A percentile compares a stretch with the other conserved stretches of the same genome.
phyloP scores from a whole-genome alignment of 1,140 invertebrate genomes.

The Agrilus planipennis region DNA sequence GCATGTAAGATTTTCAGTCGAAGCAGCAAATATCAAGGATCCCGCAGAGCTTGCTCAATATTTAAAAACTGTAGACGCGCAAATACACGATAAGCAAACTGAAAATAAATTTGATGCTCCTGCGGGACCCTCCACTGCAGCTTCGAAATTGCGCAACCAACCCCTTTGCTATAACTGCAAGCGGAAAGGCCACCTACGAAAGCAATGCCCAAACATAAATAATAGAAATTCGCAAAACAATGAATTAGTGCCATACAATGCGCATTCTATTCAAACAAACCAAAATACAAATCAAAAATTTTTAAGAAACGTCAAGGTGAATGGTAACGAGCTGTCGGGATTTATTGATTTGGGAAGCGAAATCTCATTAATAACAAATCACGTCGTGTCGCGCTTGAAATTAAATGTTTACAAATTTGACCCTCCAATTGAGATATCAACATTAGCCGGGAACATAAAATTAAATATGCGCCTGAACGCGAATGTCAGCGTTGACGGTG shows the following conservation, averaged over 20 bases:
- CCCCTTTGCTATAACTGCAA: no score
- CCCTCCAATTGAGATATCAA: background rate
- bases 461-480: background rate
- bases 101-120: no score
- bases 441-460: background rate
- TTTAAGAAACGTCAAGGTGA: background rate
- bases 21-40: conserved; percentile 9
- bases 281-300: conserved; percentile 5
- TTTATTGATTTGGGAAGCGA: conserved; percentile 13
- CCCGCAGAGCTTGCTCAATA: conserved; percentile 9
- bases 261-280: background rate
- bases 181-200: background rate
- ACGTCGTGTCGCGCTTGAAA: background rate
- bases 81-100: no score
- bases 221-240: no score
- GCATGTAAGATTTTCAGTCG: conserved; percentile 14
- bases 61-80: conserved; percentile 12
- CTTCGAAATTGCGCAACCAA: no score
- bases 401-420: background rate
- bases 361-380: conserved; percentile 4
- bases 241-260: background rate
- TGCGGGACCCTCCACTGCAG: no score
- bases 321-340: background rate
- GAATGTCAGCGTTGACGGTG: background rate
- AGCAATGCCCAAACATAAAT: background rate